Conservation (phyloP, 37 sponge, comb jelly and placozoan genomes). For the Petrosia ficiformis region DNA sequence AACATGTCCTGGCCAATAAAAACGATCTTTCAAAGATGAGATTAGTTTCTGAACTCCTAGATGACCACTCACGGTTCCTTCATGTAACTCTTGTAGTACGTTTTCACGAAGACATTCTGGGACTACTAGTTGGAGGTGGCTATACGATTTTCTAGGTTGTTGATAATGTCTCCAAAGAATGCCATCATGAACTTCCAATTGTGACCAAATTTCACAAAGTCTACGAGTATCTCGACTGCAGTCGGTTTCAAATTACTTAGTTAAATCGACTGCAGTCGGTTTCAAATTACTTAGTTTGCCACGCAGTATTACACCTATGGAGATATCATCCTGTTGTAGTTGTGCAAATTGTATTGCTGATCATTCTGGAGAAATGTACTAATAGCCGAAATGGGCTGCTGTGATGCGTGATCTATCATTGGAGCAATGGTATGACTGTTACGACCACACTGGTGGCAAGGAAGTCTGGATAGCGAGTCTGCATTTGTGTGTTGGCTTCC, state of each 20-base stretch:
- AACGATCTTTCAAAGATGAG: slow-evolving; percentile 22
- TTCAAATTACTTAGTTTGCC: no score
- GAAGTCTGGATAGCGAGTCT: not conserved
- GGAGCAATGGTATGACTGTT: not conserved
- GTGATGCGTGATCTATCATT: no score
- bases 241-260: no score
- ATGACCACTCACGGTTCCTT: slow-evolving; percentile 14
- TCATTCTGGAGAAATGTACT: no score
- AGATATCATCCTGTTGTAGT: no score
- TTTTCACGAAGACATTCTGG: slow-evolving; percentile 1
- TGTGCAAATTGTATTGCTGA: no score
- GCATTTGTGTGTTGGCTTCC: not conserved
- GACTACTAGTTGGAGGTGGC: slow-evolving; percentile 22
- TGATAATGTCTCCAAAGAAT: not conserved
- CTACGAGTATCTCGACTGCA: slow-evolving; percentile 4
- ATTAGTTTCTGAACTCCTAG: slow-evolving; percentile 30
- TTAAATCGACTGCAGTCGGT: no score
- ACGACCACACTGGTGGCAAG: not conserved
- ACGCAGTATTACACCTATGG: no score
- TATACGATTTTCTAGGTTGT: not conserved
- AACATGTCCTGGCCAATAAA: slow-evolving; percentile 56
- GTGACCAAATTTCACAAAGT: slow-evolving; percentile 16
- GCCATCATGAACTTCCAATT: not conserved
- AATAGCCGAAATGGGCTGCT: no score
- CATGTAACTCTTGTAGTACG: slow-evolving; percentile 21